Base-by-base conservation (phyloP, 2,888 invertebrate species). In the Netelia virgata region DNA sequence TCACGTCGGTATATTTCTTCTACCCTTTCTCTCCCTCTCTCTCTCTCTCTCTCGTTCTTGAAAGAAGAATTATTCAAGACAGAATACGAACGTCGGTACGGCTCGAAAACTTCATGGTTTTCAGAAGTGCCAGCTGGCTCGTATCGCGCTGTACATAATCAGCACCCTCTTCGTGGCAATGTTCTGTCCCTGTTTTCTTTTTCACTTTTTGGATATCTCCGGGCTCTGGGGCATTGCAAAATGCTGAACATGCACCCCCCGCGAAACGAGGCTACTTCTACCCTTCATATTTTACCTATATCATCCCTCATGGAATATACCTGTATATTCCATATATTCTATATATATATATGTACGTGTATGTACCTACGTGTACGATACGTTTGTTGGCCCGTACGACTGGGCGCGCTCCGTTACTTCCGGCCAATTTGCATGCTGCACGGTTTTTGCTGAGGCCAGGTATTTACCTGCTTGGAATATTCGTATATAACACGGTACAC, bases 401-500 rank as follows among this genome's bases (percentile, higher is more conserved):
- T 63, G 80, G 50, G 79, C 20, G 72, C 72, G 41, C 72, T 59
- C 53, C 76, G 72, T 80, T 73, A 73, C 73, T 84, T 84, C 84
- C 84, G 80, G 80, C 76, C 84, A 84, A 84, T 84, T 84, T 84
- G 80, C 76, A 84, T 84, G 84, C 84, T 76, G 84, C 84, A 84
- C 84, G 68, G 76, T 84, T 84, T 84, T 84, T 81, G 80, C 80
- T 73, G 84, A 84, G 64, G 76, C 76, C 55, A 69, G 80, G 73
- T 81, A 84, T 83, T 80, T 75, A 81, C 84, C 84, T 84, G 84
- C 72, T 72, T 43, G 72, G 80, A 84, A 84, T 84, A 84, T 84
- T 84, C 80, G 80, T 80, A 69, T 18, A 70, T 80, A 76, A 63
- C 57, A 36, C 16, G 55, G 64, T 55, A 66, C 57, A 75, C 41